phyloP scores from a whole-genome alignment of 2,888 invertebrate genomes.

The Sthenelais limicola region DNA sequence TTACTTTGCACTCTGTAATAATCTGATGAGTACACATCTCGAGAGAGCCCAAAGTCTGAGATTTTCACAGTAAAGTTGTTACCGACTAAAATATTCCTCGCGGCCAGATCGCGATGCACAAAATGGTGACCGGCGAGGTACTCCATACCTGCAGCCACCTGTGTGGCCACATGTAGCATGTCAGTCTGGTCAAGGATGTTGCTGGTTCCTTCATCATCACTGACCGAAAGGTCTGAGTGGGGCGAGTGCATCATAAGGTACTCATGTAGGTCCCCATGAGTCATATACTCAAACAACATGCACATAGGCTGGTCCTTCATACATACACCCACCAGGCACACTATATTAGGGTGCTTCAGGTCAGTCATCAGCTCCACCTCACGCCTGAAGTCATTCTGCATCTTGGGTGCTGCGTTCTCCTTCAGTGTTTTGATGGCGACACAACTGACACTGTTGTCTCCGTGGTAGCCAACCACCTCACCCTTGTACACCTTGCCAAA shows the following conservation, averaged over 20 bases:
- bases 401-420: constrained; percentile 92
- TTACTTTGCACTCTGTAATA: constrained; percentile 96
- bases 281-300: constrained; percentile 98
- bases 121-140: constrained; percentile 85
- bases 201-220: constrained; percentile 78
- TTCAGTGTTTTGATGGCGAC: constrained; percentile 96
- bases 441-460: constrained; percentile 86
- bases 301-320: constrained; percentile 90
- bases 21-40: constrained; percentile 94
- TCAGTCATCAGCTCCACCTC: constrained; percentile 97
- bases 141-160: constrained; percentile 74
- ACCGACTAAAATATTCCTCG: constrained; percentile 95
- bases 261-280: constrained; percentile 94
- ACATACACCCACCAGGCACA: constrained; percentile 93
- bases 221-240: constrained; percentile 75
- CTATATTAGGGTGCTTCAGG: constrained; percentile 94
- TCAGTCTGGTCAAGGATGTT: constrained; percentile 75
- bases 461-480: constrained; percentile 78
- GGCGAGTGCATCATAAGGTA: constrained; percentile 94
- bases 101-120: constrained; percentile 96
- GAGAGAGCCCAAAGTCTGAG: constrained; percentile 94
- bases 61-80: constrained; percentile 96
- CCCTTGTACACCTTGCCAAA: constrained; percentile 99
- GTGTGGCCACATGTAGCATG: constrained; percentile 88
- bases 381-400: constrained; percentile 90